phyloP scores from a whole-genome alignment of 2,797 vertebrate genomes.

The Myotis findleyi region DNA sequence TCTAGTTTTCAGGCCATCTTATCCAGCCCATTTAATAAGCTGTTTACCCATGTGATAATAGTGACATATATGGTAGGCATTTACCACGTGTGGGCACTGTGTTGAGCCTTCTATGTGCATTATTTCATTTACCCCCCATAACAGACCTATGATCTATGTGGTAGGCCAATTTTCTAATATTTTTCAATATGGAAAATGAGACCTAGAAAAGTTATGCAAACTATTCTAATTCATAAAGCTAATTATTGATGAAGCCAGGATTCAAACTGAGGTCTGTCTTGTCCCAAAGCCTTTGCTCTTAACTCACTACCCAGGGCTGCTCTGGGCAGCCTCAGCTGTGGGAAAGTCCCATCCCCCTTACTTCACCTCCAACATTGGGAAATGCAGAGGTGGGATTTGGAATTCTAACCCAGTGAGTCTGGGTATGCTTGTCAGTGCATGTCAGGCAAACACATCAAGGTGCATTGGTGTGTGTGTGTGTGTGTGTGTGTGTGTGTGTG shows the following conservation, averaged over 20 bases:
- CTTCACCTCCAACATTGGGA: background rate
- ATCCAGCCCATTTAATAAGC: background rate
- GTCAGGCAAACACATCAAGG: background rate
- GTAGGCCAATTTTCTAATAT: background rate
- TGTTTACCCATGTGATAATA: background rate
- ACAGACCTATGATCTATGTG: background rate
- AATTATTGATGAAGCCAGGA: background rate
- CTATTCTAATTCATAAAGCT: background rate
- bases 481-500: background rate
- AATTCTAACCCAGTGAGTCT: background rate
- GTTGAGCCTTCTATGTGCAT: background rate
- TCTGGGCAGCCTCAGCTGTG: background rate
- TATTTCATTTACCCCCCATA: background rate
- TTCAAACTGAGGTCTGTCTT: background rate
- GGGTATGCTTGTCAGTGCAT: background rate
- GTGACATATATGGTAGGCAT: background rate
- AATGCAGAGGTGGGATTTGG: background rate
- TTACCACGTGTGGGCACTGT: background rate
- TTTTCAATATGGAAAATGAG: background rate
- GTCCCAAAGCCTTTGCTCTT: background rate
- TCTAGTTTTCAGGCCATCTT: background rate
- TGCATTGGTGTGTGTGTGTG: background rate
- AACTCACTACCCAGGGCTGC: background rate
- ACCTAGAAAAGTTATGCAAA: background rate
- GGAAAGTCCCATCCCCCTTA: background rate